These are phyloP conservation scores for Hyposmocoma kahamanoa DNA, from an alignment of 1,140 invertebrate species.

Conservation along the genomic window DNA sequence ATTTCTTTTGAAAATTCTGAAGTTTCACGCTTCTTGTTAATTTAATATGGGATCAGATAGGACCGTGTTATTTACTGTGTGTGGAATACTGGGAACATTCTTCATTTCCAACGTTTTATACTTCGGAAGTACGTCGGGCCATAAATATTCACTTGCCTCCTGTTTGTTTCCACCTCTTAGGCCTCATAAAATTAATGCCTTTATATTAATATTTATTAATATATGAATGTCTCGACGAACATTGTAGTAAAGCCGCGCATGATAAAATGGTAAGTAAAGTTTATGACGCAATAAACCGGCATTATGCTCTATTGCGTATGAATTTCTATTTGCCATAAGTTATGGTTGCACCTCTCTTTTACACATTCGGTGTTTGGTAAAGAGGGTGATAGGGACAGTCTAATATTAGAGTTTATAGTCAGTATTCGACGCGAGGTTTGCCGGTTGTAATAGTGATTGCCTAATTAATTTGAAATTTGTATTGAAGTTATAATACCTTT, in stretches of 20 bases:
- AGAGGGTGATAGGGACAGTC: no score
- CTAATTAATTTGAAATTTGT: no score
- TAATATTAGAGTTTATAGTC: no score
- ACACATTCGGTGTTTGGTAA: no score
- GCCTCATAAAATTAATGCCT: conserved; percentile 57
- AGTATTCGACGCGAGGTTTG: no score
- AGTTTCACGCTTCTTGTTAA: no score
- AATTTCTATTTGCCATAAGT: conserved; percentile 29
- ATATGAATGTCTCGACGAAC: conserved; percentile 46
- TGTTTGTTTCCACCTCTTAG: conserved; percentile 54
- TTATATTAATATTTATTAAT: conserved; percentile 67
- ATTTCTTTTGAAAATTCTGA: background rate
- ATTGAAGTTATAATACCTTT: no score
- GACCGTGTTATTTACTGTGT: no score
- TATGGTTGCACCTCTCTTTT: conserved; percentile 17
- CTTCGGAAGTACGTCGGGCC: conserved; percentile 35
- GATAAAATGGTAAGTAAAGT: conserved; percentile 58
- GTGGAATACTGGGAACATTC: conserved; percentile 19
- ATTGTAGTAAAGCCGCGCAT: conserved; percentile 41
- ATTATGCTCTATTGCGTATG: conserved; percentile 31
- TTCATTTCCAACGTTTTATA: conserved; percentile 29
- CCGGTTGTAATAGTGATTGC: no score
- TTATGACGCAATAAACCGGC: conserved; percentile 53
- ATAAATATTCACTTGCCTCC: conserved; percentile 54
- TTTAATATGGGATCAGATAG: background rate